Evolutionary conservation across 2,113 vertebrate genomes (phyloP), one percentile per base, ranked within the genome.

Genomic region (Oreochromis tanganicae): DNA sequence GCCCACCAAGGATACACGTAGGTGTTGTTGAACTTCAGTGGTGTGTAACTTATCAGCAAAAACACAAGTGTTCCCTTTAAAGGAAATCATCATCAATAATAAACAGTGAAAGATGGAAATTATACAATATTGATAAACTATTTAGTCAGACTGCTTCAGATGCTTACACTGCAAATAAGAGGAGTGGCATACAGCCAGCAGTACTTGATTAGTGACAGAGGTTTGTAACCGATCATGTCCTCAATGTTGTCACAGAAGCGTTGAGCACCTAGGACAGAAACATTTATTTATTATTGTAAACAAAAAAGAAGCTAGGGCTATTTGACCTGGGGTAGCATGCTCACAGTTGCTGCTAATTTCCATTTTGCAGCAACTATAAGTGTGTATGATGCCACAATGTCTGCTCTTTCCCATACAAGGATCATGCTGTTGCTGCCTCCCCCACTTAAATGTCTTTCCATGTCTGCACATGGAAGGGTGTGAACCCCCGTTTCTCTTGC

Each of bases 191-290:
- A 95, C 52, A 93, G 80, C 96, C 96, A 96, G 87, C 94, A 94
- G 88, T 95, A 96, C 78, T 96, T 96, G 7, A 96, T 56, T 82
- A 95, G n/a, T 4, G 87, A 6, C 7, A 89, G 21, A 50, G 96
- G 96, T 85, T 86, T 93, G 85, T 96, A 96, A 5, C 96, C 96
- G 38, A 96, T 96, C 96, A 96, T 96, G 88, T 96, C 94, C 48
- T 96, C 80, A 46, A 96, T 96, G 92, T 96, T 96, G 66, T 93
- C 85, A 83, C 59, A 92, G 82, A 96, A 95, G 32, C 95, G 96
- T 1, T 93, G 93, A 66, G 94, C 94, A 85, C 96, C 96, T 96
- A 24, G 5, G 29, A 80, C 24, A 86, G 19, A 87, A 11, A 84
- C 2, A 56, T 9, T 36, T 66, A 66, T 66, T 66, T 66, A 66